phyloP scores from a whole-genome alignment of 2,888 invertebrate genomes.

The Caenorhabditis sp. region DNA sequence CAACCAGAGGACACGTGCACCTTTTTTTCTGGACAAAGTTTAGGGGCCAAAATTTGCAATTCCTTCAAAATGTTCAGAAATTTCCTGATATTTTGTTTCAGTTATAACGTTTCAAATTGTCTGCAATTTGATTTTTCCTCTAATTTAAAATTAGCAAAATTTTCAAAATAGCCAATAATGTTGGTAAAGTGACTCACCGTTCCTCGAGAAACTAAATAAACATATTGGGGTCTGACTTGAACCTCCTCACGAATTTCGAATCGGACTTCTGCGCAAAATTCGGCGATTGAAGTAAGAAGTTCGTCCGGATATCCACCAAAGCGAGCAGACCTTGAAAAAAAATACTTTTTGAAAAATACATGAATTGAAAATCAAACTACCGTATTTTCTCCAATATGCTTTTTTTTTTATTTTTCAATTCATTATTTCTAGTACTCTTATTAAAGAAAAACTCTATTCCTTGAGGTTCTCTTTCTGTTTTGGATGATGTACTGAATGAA shows the following conservation, averaged over 20 bases:
- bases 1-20: background rate
- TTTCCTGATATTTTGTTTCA: background rate
- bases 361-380: too few relatives aligned
- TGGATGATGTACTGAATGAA: too few relatives aligned
- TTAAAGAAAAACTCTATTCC: too few relatives aligned
- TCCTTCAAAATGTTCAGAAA: background rate
- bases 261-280: conserved; percentile 45
- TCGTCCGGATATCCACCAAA: conserved; percentile 53
- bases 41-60: conserved; percentile 5
- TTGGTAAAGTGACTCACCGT: conserved; percentile 29
- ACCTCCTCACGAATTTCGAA: conserved; percentile 35
- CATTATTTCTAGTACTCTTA: too few relatives aligned
- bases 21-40: conserved; percentile 6
- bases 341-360: background rate
- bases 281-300: conserved; percentile 45
- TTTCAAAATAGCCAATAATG: background rate
- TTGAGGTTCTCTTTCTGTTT: too few relatives aligned
- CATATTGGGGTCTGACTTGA: conserved; percentile 45
- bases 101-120: background rate
- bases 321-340: conserved; percentile 36
- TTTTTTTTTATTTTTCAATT: too few relatives aligned
- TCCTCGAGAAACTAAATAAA: conserved; percentile 44
- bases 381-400: too few relatives aligned
- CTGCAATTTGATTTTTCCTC: background rate
- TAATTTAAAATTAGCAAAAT: background rate